Evolutionary conservation across 2,113 vertebrate genomes (phyloP).

Genomic region (Eulemur macaco): DNA sequence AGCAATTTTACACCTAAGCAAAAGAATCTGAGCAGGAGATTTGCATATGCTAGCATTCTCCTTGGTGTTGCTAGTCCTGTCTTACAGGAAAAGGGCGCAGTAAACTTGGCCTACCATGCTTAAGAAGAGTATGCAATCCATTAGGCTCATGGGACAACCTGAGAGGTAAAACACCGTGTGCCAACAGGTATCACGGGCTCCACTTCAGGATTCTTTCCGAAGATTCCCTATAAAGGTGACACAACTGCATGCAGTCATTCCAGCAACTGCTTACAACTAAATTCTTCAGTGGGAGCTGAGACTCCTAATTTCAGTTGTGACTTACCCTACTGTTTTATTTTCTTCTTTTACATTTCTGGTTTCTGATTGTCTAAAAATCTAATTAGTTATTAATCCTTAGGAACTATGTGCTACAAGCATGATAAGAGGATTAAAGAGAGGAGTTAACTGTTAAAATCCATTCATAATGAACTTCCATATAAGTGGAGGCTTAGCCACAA

Average conservation of each 20-base stretch:
- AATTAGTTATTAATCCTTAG: slow-evolving; percentile 33
- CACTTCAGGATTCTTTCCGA: not conserved
- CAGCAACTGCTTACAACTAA: not conserved
- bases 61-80: not conserved
- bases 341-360: slow-evolving; percentile 39
- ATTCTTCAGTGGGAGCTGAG: not conserved
- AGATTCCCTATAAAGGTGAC: not conserved
- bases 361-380: slow-evolving; percentile 33
- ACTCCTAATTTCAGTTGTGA: slow-evolving; percentile 6
- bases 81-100: not conserved
- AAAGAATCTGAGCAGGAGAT: not conserved
- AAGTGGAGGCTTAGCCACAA: not conserved
- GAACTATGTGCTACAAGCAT: not conserved
- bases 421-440: not conserved
- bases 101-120: not conserved
- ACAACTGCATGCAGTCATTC: not conserved
- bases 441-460: not conserved
- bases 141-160: not conserved
- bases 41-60: not conserved
- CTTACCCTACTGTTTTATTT: not conserved
- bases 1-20: not conserved
- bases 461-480: not conserved
- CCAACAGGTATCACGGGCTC: not conserved
- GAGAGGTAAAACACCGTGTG: not conserved
- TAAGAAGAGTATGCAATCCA: not conserved